Percentiles rank a stretch among this genome's conserved stretches.
These are phyloP conservation scores for Zoanthus sociatus DNA, from an alignment of 92 coral and sea anemone species.

Conservation along the genomic window DNA sequence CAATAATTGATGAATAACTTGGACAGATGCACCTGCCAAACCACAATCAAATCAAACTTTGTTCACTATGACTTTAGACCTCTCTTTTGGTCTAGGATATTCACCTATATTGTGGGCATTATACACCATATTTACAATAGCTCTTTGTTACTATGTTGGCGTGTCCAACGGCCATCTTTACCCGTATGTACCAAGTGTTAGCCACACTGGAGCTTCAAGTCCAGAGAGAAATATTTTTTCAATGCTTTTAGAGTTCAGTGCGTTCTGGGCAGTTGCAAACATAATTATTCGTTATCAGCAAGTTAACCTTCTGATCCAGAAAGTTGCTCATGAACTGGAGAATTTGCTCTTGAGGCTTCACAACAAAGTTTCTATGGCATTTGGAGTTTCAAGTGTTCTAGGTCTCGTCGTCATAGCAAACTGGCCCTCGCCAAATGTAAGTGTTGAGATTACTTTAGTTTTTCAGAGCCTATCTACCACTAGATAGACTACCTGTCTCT, in stretches of 20 bases:
- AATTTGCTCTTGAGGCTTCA: constrained; percentile 20
- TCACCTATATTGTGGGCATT: constrained; percentile 60
- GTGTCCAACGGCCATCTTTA: constrained; percentile 61
- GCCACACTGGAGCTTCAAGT: constrained; percentile 64
- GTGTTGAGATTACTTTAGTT: neutral
- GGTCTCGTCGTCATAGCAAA: constrained; percentile 63
- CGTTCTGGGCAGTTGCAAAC: constrained; percentile 49
- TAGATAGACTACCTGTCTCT: neutral
- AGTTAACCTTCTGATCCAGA: constrained; percentile 37
- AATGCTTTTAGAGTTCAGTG: constrained; percentile 53
- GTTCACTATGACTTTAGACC: constrained; percentile 39
- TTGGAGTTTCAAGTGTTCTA: constrained; percentile 42
- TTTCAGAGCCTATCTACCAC: neutral
- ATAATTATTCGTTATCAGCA: constrained; percentile 54
- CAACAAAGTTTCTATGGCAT: constrained; percentile 42
- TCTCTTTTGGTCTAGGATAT: constrained; percentile 60
- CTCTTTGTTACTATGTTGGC: constrained; percentile 56
- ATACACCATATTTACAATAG: constrained; percentile 44
- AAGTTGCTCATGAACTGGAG: constrained; percentile 16
- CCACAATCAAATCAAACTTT: neutral
- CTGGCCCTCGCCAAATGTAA: constrained; percentile 62
- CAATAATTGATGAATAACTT: constrained; percentile 21
- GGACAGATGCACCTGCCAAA: constrained; percentile 1
- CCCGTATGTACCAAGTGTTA: constrained; percentile 68
- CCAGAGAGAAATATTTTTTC: constrained; percentile 67